Evolutionary conservation across 1,140 invertebrate species (phyloP).

Genomic region (Neodiprion pinetum): DNA sequence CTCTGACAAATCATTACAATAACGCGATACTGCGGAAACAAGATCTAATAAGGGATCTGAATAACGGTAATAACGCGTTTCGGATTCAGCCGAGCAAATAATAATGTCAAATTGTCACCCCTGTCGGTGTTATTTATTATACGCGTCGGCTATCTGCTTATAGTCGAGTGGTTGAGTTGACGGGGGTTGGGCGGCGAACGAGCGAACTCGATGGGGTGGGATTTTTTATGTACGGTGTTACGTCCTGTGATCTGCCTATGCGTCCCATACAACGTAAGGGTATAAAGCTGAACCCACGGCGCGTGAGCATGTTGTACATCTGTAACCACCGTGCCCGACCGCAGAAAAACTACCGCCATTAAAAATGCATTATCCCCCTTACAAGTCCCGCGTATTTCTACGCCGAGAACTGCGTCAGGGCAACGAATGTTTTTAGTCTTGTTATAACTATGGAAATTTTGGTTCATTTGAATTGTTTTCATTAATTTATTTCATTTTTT

Average conservation of each 20-base stretch:
- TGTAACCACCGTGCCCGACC: background rate
- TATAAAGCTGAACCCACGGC: background rate
- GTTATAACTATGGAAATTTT: no score
- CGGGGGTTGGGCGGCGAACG: no score
- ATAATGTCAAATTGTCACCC: slow-evolving; percentile 7
- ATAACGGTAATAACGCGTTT: background rate
- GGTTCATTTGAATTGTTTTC: no score
- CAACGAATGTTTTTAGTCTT: background rate
- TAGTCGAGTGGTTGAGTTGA: no score
- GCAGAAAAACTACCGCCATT: background rate
- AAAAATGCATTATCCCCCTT: slow-evolving; percentile 3
- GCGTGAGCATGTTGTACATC: slow-evolving; percentile 2
- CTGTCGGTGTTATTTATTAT: background rate
- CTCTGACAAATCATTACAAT: no score
- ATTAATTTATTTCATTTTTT: no score
- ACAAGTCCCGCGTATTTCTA: no score
- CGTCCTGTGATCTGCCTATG: no score
- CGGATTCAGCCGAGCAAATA: slow-evolving; percentile 4
- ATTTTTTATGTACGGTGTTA: no score
- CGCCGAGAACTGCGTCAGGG: background rate
- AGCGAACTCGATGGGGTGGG: no score
- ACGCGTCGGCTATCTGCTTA: background rate
- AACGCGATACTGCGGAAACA: background rate
- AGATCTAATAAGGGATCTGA: background rate
- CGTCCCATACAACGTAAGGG: no score